Base-by-base conservation (phyloP, 2,888 invertebrate genomes). In the Trachelus troglodyta region DNA sequence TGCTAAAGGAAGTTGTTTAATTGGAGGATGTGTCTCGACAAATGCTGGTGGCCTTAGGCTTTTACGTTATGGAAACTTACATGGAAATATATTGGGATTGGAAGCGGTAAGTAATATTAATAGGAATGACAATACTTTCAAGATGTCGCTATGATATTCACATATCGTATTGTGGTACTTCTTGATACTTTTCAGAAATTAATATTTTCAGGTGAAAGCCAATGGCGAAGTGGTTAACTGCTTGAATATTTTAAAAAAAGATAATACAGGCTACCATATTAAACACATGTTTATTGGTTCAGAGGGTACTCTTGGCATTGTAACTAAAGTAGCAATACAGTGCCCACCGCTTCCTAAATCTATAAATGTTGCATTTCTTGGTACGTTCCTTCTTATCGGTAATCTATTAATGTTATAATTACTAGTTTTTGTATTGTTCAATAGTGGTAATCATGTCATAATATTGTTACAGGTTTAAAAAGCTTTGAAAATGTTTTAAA, bases 201-300 rank as follows among this genome's bases (percentile, higher is more conserved):
- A 31, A 71, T 34, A 34, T 31, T 71, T 31, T 73, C 81, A 96
- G 96, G 97, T 97, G 12, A 94, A 95, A 91, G 97, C 98, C 0
- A 94, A 96, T 89, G 98, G 98, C 0, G 94, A 96, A 76, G 92
- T 99, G 0, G 91, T 99, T 40, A 96, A 99, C 90, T 95, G 97
- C 80, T 93, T 99, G 90, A 96, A 95, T 79, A 94, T 95, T 0
- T 93, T 99, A 85, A 96, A 98, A 89, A 99, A 99, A 91, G 99
- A 99, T 91, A 99, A 99, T 91, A 99, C 99, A 0, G 99, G 99
- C 0, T 98, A 98, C 90, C 98, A 99, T 90, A 92, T 99, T 85
- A 98, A 98, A 89, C 98, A 99, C 92, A 92, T 99, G 80, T 99
- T 99, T 90, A 97, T 99, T 85, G 99, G 99, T 23, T 98, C 98